Conservation (phyloP, 2,113 vertebrate species). For the Anguilla rostrata region DNA sequence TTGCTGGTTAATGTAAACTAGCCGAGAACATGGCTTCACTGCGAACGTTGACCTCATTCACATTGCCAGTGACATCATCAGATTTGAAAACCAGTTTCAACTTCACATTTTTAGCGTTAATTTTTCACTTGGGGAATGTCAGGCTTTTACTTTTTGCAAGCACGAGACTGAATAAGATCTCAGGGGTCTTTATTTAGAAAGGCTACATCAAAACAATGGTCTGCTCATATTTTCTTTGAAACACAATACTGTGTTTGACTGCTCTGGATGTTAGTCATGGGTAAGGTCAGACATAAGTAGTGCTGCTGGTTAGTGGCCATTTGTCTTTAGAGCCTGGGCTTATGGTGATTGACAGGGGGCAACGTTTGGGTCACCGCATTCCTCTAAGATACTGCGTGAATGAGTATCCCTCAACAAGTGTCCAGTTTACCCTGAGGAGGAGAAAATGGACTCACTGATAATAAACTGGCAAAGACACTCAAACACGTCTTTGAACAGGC, state of each 20-base stretch:
- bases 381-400: constrained; percentile 51
- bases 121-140: constrained; percentile 72
- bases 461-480: constrained; percentile 48
- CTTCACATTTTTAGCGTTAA: constrained; percentile 63
- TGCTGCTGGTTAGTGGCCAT: constrained; percentile 32
- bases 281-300: constrained; percentile 33
- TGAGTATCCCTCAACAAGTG: constrained; percentile 60
- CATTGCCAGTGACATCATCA: constrained; percentile 53
- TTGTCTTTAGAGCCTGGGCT: constrained; percentile 33
- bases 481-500: constrained; percentile 48
- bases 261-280: constrained; percentile 51
- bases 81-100: constrained; percentile 59
- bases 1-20: constrained; percentile 63
- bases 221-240: constrained; percentile 51
- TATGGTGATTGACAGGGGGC: constrained; percentile 34
- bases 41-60: constrained; percentile 58
- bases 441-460: constrained; percentile 56
- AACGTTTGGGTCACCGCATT: constrained; percentile 30
- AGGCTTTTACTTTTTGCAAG: constrained; percentile 60
- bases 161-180: constrained; percentile 49
- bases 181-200: constrained; percentile 44
- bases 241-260: constrained; percentile 43
- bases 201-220: constrained; percentile 44
- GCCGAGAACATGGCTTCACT: constrained; percentile 52
- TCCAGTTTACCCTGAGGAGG: constrained; percentile 59